Percentiles rank a stretch among this genome's conserved stretches.
phyloP scores from a whole-genome alignment of 2,113 vertebrate genomes.

The Rhinoptilus africanus region DNA sequence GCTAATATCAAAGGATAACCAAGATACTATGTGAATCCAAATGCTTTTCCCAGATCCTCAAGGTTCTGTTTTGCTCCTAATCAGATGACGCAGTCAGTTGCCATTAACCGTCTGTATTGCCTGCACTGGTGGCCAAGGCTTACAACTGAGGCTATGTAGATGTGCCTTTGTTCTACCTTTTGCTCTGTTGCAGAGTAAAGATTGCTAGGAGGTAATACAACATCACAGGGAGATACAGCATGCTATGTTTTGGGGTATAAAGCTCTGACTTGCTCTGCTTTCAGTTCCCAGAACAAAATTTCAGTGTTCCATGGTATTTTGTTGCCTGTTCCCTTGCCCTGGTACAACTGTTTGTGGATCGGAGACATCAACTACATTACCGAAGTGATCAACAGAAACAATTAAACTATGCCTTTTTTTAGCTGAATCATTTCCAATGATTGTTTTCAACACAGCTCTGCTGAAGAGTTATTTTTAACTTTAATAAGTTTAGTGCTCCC shows the following conservation, averaged over 20 bases:
- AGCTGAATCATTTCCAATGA: background rate
- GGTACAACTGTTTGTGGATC: background rate
- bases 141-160: background rate
- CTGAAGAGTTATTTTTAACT: slow-evolving; percentile 9
- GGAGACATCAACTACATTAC: background rate
- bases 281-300: background rate
- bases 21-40: background rate
- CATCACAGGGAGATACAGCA: background rate
- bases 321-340: background rate
- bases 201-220: background rate
- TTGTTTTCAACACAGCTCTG: background rate
- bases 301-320: background rate
- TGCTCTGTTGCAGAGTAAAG: background rate
- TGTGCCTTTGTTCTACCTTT: background rate
- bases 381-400: background rate
- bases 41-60: background rate
- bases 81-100: background rate
- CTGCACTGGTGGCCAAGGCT: background rate
- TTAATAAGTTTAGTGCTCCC: background rate
- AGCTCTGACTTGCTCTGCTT: background rate
- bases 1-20: background rate
- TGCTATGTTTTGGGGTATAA: background rate
- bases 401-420: background rate
- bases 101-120: background rate
- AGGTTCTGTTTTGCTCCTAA: background rate